These are phyloP conservation scores for Lordiphosa clarofinis DNA, from an alignment of 1,140 invertebrate genomes.

Conservation along the genomic window DNA sequence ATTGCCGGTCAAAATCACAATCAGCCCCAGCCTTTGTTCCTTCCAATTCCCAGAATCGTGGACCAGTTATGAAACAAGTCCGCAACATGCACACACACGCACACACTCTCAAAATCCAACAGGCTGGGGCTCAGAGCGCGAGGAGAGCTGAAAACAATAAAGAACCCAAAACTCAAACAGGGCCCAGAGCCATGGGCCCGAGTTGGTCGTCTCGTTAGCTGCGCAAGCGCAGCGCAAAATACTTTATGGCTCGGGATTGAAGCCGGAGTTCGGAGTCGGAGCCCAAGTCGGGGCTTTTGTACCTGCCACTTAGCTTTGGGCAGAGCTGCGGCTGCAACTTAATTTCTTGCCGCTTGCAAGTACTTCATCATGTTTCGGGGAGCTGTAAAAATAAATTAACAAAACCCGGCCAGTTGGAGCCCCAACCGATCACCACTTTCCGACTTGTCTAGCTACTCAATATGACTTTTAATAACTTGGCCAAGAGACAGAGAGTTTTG, in stretches of 20 bases:
- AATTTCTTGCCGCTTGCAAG: constrained; percentile 55
- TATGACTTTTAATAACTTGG: constrained; percentile 59
- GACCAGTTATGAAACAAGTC: constrained; percentile 79
- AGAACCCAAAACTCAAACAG: constrained; percentile 53
- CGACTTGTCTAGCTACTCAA: constrained; percentile 51
- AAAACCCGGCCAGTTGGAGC: constrained; percentile 38
- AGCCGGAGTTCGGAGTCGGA: not conserved
- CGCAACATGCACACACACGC: constrained; percentile 60
- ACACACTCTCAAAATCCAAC: constrained; percentile 17
- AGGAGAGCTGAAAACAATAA: constrained; percentile 55
- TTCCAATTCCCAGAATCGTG: constrained; percentile 72
- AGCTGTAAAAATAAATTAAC: constrained; percentile 69
- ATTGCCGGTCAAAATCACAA: constrained; percentile 79
- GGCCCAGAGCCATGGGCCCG: constrained; percentile 43
- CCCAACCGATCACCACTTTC: constrained; percentile 25
- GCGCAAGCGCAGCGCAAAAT: constrained; percentile 54
- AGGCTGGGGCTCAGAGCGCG: constrained; percentile 7
- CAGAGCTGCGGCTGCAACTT: constrained; percentile 57
- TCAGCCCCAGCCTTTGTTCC: constrained; percentile 74
- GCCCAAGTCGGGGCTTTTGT: constrained; percentile 42
- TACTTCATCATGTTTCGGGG: constrained; percentile 61
- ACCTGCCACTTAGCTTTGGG: constrained; percentile 61
- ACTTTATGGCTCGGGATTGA: constrained; percentile 52
- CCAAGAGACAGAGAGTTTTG: constrained; percentile 27
- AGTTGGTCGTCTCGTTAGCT: constrained; percentile 57